A percentile compares a stretch with the other conserved stretches of the same genome.
phyloP scores from a whole-genome alignment of 2,113 vertebrate genomes.

The Hystrix brachyura region DNA sequence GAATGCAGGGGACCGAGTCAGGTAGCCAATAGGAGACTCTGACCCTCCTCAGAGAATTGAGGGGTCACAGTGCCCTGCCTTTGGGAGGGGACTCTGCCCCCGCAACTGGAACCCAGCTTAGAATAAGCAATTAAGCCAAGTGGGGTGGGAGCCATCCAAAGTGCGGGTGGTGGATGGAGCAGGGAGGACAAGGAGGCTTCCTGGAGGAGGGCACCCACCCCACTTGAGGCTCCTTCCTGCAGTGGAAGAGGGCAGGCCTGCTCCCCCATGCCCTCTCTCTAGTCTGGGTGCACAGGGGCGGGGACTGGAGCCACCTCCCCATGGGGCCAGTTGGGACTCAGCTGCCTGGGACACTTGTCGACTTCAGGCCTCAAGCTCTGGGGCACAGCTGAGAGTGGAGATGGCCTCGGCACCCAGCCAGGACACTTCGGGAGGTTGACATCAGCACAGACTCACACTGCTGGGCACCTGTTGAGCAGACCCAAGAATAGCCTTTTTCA shows the following conservation, averaged over 20 bases:
- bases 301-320: neutral
- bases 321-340: neutral
- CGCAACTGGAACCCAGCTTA: neutral
- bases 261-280: neutral
- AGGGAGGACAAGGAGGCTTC: no score
- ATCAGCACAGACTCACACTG: neutral
- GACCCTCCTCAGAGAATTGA: neutral
- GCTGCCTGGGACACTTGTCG: neutral
- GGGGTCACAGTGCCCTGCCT: neutral
- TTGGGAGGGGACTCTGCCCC: no score
- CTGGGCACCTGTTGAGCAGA: neutral
- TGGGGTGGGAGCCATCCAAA: neutral
- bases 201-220: no score
- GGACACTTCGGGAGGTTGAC: slow-evolving; percentile 50
- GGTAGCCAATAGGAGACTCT: neutral
- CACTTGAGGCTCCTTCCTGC: neutral
- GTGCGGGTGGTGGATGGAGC: no score
- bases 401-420: neutral
- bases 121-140: no score
- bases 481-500: slow-evolving; percentile 51
- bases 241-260: neutral
- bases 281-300: no score
- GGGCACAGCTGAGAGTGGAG: neutral
- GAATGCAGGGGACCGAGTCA: rapidly evolving
- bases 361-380: neutral